Percentiles rank a stretch among this genome's conserved stretches.
Evolutionary conservation across 2,113 vertebrate genomes (phyloP).

Genomic region (Salvelinus fontinalis): DNA sequence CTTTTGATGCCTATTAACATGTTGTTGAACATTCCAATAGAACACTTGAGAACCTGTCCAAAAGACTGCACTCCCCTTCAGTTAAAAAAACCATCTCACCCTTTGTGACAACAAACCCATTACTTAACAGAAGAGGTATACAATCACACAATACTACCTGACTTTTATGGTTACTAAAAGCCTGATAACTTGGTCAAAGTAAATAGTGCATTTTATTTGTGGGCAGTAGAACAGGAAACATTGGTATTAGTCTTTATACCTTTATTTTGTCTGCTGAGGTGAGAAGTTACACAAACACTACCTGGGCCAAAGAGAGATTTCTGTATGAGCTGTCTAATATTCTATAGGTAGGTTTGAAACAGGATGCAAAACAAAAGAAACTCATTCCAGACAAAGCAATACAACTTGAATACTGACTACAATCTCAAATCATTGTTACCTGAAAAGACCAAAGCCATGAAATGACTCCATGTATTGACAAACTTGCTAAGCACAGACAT

Average conservation of each 20-base stretch:
- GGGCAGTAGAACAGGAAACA: conserved; percentile 44
- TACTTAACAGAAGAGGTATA: not conserved
- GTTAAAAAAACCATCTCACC: not conserved
- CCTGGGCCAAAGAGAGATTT: conserved; percentile 5
- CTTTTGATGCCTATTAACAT: not conserved
- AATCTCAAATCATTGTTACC: not conserved
- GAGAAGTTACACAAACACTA: conserved; percentile 60
- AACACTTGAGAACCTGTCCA: not conserved
- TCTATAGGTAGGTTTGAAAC: not conserved
- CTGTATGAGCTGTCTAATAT: conserved; percentile 12
- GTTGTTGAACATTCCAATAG: not conserved
- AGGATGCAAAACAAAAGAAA: conserved; percentile 18
- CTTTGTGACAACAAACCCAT: not conserved
- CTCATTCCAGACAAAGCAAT: conserved; percentile 19
- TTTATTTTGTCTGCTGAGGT: conserved; percentile 73
- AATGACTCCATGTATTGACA: conserved; percentile 39
- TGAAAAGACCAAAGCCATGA: conserved; percentile 27
- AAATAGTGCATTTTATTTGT: not conserved
- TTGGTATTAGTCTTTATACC: conserved; percentile 47
- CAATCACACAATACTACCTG: not conserved
- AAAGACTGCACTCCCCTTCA: not conserved
- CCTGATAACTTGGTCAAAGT: not conserved
- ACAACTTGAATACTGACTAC: not conserved
- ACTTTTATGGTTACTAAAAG: not conserved
- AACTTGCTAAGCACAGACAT: conserved; percentile 22